Conservation (phyloP, 2,113 vertebrate species). For the Cygnus buccinator region DNA sequence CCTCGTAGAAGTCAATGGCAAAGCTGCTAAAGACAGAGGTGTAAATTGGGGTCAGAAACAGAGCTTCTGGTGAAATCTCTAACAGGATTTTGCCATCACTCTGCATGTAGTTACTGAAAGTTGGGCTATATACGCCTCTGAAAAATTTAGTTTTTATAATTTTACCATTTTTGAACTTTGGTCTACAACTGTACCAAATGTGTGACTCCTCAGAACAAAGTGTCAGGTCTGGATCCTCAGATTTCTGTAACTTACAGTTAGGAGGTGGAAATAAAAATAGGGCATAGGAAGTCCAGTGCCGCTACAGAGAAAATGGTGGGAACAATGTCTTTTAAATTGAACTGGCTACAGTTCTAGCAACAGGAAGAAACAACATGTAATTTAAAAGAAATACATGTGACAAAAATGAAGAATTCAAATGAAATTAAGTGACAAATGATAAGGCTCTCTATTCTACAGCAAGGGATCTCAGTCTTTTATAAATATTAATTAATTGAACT, state of each 20-base stretch:
- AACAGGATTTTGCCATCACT: background rate
- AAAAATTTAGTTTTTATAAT: background rate
- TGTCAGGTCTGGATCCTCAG: background rate
- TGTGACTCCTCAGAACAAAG: background rate
- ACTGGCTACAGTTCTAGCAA: background rate
- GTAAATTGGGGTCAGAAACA: background rate
- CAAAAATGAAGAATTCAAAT: slow-evolving; percentile 51
- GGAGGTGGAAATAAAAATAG: background rate
- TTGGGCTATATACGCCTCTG: background rate
- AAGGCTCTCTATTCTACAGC: background rate
- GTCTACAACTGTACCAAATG: background rate
- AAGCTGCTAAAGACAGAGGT: background rate
- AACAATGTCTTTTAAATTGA: slow-evolving; percentile 15
- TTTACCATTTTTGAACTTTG: background rate
- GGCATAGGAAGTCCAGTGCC: background rate
- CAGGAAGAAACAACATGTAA: slow-evolving; percentile 36
- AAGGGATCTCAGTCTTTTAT: slow-evolving; percentile 34
- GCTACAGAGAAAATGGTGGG: background rate
- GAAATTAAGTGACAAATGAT: slow-evolving; percentile 53
- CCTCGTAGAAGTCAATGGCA: background rate
- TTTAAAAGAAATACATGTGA: slow-evolving; percentile 38
- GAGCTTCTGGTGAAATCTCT: background rate
- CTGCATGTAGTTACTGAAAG: background rate
- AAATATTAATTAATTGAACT: slow-evolving; percentile 63
- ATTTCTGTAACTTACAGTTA: background rate